phyloP scores from a whole-genome alignment of 2,888 invertebrate genomes.

The Chelonus formosanus region DNA sequence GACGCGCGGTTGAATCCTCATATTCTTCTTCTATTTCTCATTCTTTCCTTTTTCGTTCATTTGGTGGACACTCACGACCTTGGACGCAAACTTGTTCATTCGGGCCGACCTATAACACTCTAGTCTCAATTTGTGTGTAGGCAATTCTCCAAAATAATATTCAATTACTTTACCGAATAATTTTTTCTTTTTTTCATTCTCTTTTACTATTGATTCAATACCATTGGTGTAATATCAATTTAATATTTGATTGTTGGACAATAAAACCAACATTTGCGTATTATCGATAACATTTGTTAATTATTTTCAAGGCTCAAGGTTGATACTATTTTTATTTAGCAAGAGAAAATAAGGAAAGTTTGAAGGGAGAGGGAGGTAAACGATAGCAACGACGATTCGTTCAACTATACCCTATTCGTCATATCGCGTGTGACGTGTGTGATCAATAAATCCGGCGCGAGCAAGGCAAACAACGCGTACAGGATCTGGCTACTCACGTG shows the following conservation, averaged over 20 bases:
- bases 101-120: constrained; percentile 26
- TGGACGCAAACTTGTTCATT: constrained; percentile 35
- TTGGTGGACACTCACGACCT: constrained; percentile 27
- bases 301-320: constrained; percentile 5
- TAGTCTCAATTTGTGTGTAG: no score
- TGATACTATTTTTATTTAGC: constrained; percentile 2
- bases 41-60: constrained; percentile 21
- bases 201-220: no score
- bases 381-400: constrained; percentile 20
- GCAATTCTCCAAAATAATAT: constrained; percentile 26
- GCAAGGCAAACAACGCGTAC: constrained; percentile 45
- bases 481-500: constrained; percentile 37
- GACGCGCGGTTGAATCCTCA: constrained; percentile 34
- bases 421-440: constrained; percentile 56
- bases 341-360: background rate
- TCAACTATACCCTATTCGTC: constrained; percentile 42
- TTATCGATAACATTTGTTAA: background rate
- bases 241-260: no score
- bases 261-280: background rate
- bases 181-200: no score
- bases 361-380: background rate
- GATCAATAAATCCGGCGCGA: constrained; percentile 62
- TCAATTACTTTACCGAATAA: no score
- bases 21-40: constrained; percentile 25
- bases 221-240: no score